phyloP scores from a whole-genome alignment of 2,113 vertebrate species.

The Arothron firmamentum region DNA sequence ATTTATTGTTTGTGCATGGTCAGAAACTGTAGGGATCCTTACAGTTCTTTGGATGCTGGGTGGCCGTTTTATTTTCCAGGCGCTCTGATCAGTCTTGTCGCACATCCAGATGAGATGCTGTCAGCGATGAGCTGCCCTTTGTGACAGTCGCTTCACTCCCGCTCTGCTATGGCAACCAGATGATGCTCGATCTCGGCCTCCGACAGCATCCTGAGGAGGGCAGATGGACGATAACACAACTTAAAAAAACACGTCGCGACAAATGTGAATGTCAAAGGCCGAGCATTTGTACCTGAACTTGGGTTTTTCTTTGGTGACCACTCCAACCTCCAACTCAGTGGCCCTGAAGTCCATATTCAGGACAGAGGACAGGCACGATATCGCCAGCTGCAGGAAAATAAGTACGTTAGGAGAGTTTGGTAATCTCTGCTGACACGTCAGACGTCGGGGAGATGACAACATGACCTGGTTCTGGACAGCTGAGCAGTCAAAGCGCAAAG shows the following conservation, averaged over 20 bases:
- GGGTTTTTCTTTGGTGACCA: slow-evolving; percentile 74
- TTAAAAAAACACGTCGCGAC: not conserved
- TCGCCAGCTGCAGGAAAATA: slow-evolving; percentile 64
- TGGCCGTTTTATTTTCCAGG: no score
- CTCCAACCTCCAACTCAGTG: slow-evolving; percentile 72
- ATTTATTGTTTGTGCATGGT: no score
- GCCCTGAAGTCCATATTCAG: slow-evolving; percentile 74
- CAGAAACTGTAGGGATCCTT: no score
- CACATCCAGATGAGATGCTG: no score
- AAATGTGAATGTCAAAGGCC: not conserved
- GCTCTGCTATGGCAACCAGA: slow-evolving; percentile 72
- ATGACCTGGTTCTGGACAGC: no score
- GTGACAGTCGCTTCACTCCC: slow-evolving; percentile 57
- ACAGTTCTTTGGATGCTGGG: no score
- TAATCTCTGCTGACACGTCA: no score
- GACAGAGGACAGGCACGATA: slow-evolving; percentile 73
- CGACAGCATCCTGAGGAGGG: slow-evolving; percentile 56
- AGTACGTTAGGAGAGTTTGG: no score
- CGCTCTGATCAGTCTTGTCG: not conserved
- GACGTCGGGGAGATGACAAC: no score
- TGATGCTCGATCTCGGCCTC: slow-evolving; percentile 71
- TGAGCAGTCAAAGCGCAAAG: no score
- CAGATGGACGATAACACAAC: not conserved
- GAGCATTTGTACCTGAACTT: slow-evolving; percentile 70
- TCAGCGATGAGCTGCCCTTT: not conserved